Conservation (phyloP, 2,113 vertebrate genomes). For the Stegostoma tigrinum region DNA sequence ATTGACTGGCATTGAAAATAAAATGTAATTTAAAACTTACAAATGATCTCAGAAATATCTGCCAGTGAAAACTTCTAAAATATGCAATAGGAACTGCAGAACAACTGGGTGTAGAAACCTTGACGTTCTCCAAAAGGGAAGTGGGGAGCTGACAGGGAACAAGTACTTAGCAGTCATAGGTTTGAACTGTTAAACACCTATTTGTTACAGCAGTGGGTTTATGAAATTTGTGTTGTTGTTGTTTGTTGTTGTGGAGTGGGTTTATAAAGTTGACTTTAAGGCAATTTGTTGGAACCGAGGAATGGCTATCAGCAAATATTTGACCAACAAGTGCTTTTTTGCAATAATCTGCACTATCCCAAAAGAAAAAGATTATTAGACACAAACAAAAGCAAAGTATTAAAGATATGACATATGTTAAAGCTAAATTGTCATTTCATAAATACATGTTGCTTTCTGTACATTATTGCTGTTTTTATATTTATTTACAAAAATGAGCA, state of each 20-base stretch:
- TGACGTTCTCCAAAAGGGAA: background rate
- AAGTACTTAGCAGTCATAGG: background rate
- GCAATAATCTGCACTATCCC: background rate
- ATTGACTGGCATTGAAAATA: background rate
- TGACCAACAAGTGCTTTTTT: background rate
- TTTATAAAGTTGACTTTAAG: background rate
- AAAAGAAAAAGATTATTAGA: background rate
- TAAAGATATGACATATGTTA: background rate
- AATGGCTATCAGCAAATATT: background rate
- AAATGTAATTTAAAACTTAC: background rate
- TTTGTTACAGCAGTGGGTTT: background rate
- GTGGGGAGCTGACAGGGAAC: background rate
- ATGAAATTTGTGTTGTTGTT: background rate
- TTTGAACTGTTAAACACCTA: background rate
- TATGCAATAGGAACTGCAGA: background rate
- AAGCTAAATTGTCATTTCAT: background rate
- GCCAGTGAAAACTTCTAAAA: background rate
- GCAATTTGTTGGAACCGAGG: background rate
- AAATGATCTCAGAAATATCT: background rate
- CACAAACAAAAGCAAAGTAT: slow-evolving; percentile 15
- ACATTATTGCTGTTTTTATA: slow-evolving; percentile 4
- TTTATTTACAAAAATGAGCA: background rate
- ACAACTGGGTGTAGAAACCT: background rate
- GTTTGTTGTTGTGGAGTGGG: background rate
- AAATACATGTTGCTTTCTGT: slow-evolving; percentile 4